A percentile compares a stretch with the other conserved stretches of the same genome.
Evolutionary conservation across 1,140 invertebrate genomes (phyloP).

Genomic region (Cydia pomonella): DNA sequence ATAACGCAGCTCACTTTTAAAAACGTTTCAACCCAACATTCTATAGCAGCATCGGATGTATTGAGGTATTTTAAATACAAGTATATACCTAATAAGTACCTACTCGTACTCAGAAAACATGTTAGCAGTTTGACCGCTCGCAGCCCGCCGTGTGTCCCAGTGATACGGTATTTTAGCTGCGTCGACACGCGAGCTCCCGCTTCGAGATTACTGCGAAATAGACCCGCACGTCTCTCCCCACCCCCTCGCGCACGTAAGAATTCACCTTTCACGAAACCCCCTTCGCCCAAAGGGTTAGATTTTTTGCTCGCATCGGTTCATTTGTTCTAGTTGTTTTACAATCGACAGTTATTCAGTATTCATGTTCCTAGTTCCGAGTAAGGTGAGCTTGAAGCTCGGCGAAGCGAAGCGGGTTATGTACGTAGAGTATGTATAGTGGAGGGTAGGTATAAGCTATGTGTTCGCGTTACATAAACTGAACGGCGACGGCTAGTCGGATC

Average conservation of each 20-base stretch:
- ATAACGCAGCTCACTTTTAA: no score
- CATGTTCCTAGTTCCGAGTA: slow-evolving; percentile 23
- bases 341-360: slow-evolving; percentile 32
- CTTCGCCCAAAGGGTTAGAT: slow-evolving; percentile 19
- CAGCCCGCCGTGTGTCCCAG: slow-evolving; percentile 35
- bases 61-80: no score
- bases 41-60: no score
- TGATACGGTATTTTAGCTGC: slow-evolving; percentile 50
- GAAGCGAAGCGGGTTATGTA: slow-evolving; percentile 29
- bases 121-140: not conserved
- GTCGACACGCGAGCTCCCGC: slow-evolving; percentile 50
- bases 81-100: no score
- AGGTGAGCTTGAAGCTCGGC: slow-evolving; percentile 21
- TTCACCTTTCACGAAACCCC: slow-evolving; percentile 17
- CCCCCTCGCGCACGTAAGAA: slow-evolving; percentile 27
- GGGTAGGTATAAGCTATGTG: slow-evolving; percentile 54
- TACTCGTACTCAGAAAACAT: not conserved
- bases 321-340: slow-evolving; percentile 32
- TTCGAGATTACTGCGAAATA: slow-evolving; percentile 48
- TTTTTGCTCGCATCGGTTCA: slow-evolving; percentile 30
- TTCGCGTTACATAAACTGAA: slow-evolving; percentile 69
- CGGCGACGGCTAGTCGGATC: slow-evolving; percentile 59
- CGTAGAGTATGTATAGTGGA: slow-evolving; percentile 36
- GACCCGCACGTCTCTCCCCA: slow-evolving; percentile 40
- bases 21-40: no score